Evolutionary conservation across 2,113 vertebrate genomes (phyloP).

Genomic region (Pithys albifrons): DNA sequence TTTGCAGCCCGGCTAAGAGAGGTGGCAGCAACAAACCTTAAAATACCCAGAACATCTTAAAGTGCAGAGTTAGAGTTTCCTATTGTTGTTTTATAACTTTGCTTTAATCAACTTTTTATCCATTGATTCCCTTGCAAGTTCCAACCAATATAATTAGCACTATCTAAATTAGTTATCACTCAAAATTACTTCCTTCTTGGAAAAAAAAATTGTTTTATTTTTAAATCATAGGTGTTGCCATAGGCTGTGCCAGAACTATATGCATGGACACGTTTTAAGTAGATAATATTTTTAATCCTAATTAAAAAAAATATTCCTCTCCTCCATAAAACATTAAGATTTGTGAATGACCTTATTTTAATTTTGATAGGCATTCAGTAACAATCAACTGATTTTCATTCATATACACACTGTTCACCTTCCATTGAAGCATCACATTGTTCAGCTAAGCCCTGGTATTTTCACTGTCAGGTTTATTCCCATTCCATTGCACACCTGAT

Average conservation of each 20-base stretch:
- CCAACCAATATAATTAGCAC: constrained; percentile 78
- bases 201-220: constrained; percentile 69
- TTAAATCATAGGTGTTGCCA: constrained; percentile 80
- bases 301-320: constrained; percentile 72
- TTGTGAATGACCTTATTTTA: constrained; percentile 78
- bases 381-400: constrained; percentile 73
- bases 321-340: constrained; percentile 68
- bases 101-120: constrained; percentile 75
- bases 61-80: constrained; percentile 52
- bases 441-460: neutral
- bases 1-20: constrained; percentile 13
- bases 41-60: constrained; percentile 48
- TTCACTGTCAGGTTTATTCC: neutral
- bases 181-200: constrained; percentile 74
- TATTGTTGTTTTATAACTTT: constrained; percentile 73
- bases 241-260: constrained; percentile 71
- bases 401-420: neutral
- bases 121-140: constrained; percentile 54
- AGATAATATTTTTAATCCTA: constrained; percentile 85
- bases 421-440: neutral
- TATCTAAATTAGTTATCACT: constrained; percentile 86
- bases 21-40: constrained; percentile 37
- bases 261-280: constrained; percentile 75
- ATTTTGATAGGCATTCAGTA: constrained; percentile 64
- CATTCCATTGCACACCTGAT: neutral